Conservation (phyloP, 2,797 vertebrate species). For the Rhabdomys pumilio region DNA sequence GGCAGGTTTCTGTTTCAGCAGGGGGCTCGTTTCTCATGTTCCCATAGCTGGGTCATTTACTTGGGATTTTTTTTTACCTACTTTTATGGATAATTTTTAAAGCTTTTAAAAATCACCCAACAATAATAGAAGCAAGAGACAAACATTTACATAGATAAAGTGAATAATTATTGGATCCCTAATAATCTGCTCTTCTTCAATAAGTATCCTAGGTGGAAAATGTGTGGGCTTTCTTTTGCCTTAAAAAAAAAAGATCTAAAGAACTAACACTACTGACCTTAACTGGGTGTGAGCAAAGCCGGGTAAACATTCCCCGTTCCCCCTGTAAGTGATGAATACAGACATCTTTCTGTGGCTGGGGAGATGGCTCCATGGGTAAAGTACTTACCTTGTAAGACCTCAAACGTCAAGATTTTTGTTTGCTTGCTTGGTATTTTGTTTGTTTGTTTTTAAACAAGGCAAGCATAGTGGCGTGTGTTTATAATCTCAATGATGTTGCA, state of each 20-base stretch:
- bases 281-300: not conserved
- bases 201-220: not conserved
- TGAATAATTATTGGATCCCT: not conserved
- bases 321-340: not conserved
- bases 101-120: not conserved
- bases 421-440: not conserved
- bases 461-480: not conserved
- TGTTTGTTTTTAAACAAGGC: not conserved
- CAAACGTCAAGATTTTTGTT: not conserved
- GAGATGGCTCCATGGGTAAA: not conserved
- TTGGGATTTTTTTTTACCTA: not conserved
- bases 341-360: not conserved
- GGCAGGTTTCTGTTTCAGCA: not conserved
- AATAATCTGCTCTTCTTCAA: not conserved
- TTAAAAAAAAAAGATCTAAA: not conserved
- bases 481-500: not conserved
- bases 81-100: not conserved
- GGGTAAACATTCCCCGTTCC: not conserved
- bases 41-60: not conserved
- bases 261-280: not conserved
- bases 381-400: not conserved
- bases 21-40: not conserved
- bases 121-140: not conserved
- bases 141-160: not conserved
- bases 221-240: not conserved